Evolutionary conservation across 2,113 vertebrate genomes (phyloP).

Genomic region (Thalassarche chlororhynchos): DNA sequence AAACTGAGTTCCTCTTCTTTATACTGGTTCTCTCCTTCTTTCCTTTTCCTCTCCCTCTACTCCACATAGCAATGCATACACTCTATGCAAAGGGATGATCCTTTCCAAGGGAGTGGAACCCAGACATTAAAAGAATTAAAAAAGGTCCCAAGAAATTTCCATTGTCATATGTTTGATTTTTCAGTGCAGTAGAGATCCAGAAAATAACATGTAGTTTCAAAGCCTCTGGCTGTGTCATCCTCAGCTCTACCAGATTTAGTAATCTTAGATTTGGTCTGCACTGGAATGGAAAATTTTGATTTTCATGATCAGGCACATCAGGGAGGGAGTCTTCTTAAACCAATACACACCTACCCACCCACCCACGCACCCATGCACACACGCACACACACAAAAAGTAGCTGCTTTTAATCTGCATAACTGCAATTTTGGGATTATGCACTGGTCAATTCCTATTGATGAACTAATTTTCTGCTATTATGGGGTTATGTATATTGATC

Average conservation of each 20-base stretch:
- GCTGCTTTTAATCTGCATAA: not conserved
- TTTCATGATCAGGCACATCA: not conserved
- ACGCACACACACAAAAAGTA: not conserved
- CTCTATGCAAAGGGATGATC: not conserved
- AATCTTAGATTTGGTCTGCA: not conserved
- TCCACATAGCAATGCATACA: not conserved
- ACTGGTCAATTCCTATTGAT: slow-evolving; percentile 54
- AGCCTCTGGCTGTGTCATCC: not conserved
- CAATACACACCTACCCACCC: not conserved
- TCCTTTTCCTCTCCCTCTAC: not conserved
- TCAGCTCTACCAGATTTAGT: not conserved
- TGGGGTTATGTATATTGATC: slow-evolving; percentile 46
- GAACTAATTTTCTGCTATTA: slow-evolving; percentile 68
- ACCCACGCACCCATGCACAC: accelerated
- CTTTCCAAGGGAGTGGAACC: not conserved
- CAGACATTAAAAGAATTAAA: not conserved
- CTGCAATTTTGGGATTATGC: slow-evolving; percentile 1
- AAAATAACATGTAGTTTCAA: not conserved
- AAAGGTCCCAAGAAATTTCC: not conserved
- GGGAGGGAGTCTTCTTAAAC: not conserved
- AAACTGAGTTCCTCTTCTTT: not conserved
- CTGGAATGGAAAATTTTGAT: not conserved
- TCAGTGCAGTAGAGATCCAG: not conserved
- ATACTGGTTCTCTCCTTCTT: not conserved
- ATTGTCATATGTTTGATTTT: not conserved